Base-by-base conservation (phyloP, 1,140 invertebrate genomes). In the Apis florea region DNA sequence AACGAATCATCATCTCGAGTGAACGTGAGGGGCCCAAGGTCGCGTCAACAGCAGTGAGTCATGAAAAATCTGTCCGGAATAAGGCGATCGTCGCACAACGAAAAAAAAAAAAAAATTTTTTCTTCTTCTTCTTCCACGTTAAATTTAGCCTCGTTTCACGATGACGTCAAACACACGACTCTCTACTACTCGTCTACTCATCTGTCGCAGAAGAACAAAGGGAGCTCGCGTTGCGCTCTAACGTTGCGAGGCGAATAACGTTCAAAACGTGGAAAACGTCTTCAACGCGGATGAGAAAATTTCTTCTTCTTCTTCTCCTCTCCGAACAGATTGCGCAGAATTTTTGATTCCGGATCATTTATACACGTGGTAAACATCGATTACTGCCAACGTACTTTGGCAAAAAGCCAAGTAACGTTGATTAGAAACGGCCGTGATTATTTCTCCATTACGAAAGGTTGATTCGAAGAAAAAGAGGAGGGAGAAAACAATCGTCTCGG, bases 21-120 rank as follows among this genome's bases (percentile, higher is more conserved):
- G 79, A 89, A 67, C 77, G 90, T 86, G 79, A 88, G 82, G 90
- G 89, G 81, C 87, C 88, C 91, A 92, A 92, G 91, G 91, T 78
- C 69, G 79, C 31, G 21, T 75, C 53, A 54, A 15, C n/a, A n/a
- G n/a, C 4, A 64, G 76, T 92, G 90, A 92, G 81, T 91, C 90
- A 92, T 87, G 84, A 88, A 90, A 54, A 91, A 90, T 91, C 87
- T 85, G 87, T 79, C 80, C 83, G 70, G 64, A 54, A 66, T 81
- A 82, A 76, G 79, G 61, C 83, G 67, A 85, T 77, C 58, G 66
- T 59, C 61, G 53, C 54, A 67, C 74, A 67, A 79, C 49, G 77
- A 78, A 4, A 53, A 51, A 53, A 53, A 53, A 13, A 53, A 53
- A 53, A 54, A 17, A 19, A 19, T 17, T 17, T 6, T 54, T 54